Base-by-base conservation (phyloP, 1,140 invertebrate genomes). In the Caerostris darwini region DNA sequence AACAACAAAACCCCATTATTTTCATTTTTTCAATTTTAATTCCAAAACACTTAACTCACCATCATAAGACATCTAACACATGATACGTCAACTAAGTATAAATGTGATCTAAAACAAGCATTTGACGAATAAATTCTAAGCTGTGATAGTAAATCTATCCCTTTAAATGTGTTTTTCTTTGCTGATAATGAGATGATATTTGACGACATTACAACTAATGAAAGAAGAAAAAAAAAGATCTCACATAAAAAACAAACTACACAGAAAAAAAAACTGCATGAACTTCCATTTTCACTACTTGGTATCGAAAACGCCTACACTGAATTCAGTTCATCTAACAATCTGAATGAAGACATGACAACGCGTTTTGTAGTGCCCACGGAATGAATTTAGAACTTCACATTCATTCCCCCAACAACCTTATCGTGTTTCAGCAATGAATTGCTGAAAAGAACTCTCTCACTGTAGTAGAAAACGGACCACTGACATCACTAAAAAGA, bases 261-360 rank as follows among this genome's bases (percentile, higher is more conserved):
- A 50, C 69, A 50, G 14, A 10, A 8, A 34, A 71, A 77, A 77
- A 50, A 77, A 34, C 50, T 50, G 3, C 69, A 77, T 77, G n/a
- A n/a, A n/a, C n/a, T n/a, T n/a, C n/a, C n/a, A n/a, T 77, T 77
- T 77, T 71, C 82, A 83, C 54, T 85, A 54, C 56, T 85, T 14
- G 6, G 54, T 85, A 56, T 85, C 82, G 57, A 85, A 85, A 85
- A 85, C 82, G 82, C 82, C 82, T 14, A 85, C 82, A 85, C 82
- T 10, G 57, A 67, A 67, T 67, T n/a, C 53, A 85, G 54, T 85
- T 59, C 54, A 85, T 85, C 82, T 85, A 19, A 85, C 82, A 85
- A 85, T 85, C 82, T 85, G 54, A 19, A 85, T 85, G 54, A 19
- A 85, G 82, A 12, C 82, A 85, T 85, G 82, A 59, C 82, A 85